phyloP scores from a whole-genome alignment of 2,888 invertebrate genomes.

The Harpalus rubripes region DNA sequence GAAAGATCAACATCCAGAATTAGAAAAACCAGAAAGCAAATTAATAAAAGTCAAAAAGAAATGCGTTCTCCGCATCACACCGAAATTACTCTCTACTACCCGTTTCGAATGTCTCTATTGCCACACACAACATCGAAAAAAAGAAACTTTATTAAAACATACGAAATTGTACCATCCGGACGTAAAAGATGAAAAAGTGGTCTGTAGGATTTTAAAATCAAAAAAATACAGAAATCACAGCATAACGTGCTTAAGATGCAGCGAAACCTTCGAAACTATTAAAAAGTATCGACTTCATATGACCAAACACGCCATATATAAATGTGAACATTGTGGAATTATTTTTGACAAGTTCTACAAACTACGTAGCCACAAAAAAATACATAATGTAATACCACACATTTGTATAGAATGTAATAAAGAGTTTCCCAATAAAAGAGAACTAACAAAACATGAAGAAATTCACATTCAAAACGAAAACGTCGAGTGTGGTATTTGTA shows the following conservation, averaged over 20 bases:
- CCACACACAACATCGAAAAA: slow-evolving; percentile 13
- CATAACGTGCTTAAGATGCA: slow-evolving; percentile 31
- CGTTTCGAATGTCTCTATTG: slow-evolving; percentile 34
- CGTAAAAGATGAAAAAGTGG: neutral
- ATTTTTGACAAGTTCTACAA: slow-evolving; percentile 14
- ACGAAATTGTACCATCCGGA: neutral
- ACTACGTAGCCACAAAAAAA: neutral
- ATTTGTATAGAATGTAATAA: slow-evolving; percentile 14
- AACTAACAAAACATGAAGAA: neutral
- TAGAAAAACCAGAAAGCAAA: slow-evolving; percentile 7
- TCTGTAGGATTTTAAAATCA: slow-evolving; percentile 24
- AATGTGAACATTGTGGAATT: slow-evolving; percentile 38
- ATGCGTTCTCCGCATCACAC: neutral
- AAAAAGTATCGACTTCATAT: slow-evolving; percentile 32
- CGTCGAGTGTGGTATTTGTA: neutral
- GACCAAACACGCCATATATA: slow-evolving; percentile 20
- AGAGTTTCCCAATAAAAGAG: neutral
- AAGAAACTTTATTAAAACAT: slow-evolving; percentile 27
- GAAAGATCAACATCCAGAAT: neutral
- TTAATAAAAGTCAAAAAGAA: slow-evolving; percentile 10
- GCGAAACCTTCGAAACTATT: neutral
- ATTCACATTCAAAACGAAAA: neutral
- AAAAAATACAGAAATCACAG: slow-evolving; percentile 3
- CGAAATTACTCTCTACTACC: neutral
- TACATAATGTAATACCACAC: neutral